These are phyloP conservation scores for Daubentonia madagascariensis DNA, from an alignment of 2,113 vertebrate species.

Conservation along the genomic window DNA sequence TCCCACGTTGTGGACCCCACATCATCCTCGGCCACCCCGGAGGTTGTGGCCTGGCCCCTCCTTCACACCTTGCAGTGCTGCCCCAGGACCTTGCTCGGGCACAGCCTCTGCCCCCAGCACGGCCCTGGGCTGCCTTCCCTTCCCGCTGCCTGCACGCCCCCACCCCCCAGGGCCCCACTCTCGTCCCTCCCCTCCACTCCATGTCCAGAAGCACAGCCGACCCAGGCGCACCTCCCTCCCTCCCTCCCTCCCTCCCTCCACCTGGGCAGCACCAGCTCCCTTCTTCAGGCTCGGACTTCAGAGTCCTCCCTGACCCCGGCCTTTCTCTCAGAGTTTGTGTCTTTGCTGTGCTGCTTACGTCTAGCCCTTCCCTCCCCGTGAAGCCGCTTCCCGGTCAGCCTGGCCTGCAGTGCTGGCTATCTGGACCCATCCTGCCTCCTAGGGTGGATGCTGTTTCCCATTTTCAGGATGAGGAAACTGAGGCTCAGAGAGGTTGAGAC, in stretches of 20 bases:
- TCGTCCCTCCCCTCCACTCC: background rate
- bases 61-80: background rate
- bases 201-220: background rate
- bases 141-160: background rate
- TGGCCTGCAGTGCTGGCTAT: accelerated
- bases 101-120: background rate
- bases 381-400: accelerated
- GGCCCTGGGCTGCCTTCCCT: background rate
- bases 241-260: background rate
- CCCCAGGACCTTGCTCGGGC: accelerated
- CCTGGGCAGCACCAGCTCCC: accelerated
- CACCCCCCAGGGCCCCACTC: too few relatives aligned
- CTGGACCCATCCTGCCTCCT: too few relatives aligned
- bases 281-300: background rate
- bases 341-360: accelerated
- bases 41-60: too few relatives aligned
- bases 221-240: background rate
- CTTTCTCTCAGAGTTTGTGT: background rate
- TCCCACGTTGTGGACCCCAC: background rate
- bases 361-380: background rate
- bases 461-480: background rate
- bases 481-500: background rate
- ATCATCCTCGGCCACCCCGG: background rate
- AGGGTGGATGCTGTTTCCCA: accelerated
- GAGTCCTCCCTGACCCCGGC: accelerated